phyloP scores from a whole-genome alignment of 2,113 vertebrate species.

The Bujurquina vittata region DNA sequence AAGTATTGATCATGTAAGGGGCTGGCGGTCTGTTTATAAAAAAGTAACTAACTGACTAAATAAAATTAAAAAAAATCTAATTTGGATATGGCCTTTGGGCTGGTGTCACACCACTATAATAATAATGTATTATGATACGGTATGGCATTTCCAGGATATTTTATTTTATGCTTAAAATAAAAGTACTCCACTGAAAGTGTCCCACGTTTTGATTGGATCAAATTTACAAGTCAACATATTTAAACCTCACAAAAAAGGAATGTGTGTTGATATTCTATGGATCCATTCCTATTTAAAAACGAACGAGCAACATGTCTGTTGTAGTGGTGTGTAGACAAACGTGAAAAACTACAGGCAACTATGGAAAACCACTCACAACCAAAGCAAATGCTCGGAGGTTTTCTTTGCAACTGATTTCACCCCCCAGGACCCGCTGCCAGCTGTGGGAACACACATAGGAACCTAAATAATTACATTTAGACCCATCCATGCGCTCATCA shows the following conservation, averaged over 20 bases:
- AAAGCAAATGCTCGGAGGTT: not conserved
- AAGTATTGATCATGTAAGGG: not conserved
- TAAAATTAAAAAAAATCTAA: not conserved
- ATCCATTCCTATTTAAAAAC: no score
- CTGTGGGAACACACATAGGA: no score
- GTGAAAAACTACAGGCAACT: no score
- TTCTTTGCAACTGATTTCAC: not conserved
- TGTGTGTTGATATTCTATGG: no score
- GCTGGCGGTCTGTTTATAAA: not conserved
- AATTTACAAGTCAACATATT: no score
- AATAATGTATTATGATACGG: not conserved
- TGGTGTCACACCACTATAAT: not conserved
- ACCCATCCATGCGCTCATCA: not conserved
- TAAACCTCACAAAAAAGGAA: no score
- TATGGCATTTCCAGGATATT: not conserved
- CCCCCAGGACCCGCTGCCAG: not conserved
- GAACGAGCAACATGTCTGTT: no score
- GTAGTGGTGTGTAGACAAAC: no score
- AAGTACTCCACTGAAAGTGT: no score
- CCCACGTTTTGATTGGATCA: no score
- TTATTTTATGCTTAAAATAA: no score
- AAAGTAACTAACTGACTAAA: not conserved
- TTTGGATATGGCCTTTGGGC: not conserved
- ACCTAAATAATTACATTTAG: no score
- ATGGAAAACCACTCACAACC: accelerated